Percentiles rank a stretch among this genome's conserved stretches.
These are phyloP conservation scores for Dasypogon diadema DNA, from an alignment of 2,888 invertebrate species.

Conservation along the genomic window DNA sequence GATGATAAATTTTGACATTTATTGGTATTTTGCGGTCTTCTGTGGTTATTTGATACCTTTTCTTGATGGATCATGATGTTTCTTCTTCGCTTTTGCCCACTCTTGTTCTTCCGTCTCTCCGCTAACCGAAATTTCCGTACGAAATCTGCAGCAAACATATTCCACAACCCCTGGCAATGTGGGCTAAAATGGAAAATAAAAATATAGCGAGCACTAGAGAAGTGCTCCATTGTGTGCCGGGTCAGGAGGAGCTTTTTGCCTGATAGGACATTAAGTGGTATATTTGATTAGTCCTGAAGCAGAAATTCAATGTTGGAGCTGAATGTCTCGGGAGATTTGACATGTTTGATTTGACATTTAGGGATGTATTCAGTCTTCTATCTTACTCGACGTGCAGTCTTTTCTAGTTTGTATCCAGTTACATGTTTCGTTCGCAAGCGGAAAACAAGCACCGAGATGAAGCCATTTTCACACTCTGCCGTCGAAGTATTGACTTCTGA, in stretches of 20 bases:
- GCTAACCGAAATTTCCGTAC: not conserved
- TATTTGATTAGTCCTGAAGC: constrained; percentile 46
- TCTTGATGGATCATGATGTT: constrained; percentile 21
- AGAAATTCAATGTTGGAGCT: constrained; percentile 4
- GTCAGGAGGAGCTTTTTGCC: constrained; percentile 33
- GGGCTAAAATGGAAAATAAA: not conserved
- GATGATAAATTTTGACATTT: constrained; percentile 55
- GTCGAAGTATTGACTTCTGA: not conserved
- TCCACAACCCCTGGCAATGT: not conserved
- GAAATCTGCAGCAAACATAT: not conserved
- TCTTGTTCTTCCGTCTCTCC: not conserved
- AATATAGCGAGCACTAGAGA: not conserved
- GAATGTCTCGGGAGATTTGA: constrained; percentile 40
- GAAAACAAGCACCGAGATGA: not conserved
- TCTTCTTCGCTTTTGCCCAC: not conserved
- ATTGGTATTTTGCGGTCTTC: constrained; percentile 53
- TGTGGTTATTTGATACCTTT: constrained; percentile 49
- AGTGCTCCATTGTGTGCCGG: not conserved
- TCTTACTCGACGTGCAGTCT: not conserved
- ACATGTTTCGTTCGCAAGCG: not conserved
- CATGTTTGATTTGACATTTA: constrained; percentile 50
- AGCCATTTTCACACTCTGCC: not conserved
- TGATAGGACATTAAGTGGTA: constrained; percentile 47
- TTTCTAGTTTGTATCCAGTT: not conserved
- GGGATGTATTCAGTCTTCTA: constrained; percentile 8